Evolutionary conservation across 2,113 vertebrate genomes (phyloP).

Genomic region (Nyctibius bracteatus): DNA sequence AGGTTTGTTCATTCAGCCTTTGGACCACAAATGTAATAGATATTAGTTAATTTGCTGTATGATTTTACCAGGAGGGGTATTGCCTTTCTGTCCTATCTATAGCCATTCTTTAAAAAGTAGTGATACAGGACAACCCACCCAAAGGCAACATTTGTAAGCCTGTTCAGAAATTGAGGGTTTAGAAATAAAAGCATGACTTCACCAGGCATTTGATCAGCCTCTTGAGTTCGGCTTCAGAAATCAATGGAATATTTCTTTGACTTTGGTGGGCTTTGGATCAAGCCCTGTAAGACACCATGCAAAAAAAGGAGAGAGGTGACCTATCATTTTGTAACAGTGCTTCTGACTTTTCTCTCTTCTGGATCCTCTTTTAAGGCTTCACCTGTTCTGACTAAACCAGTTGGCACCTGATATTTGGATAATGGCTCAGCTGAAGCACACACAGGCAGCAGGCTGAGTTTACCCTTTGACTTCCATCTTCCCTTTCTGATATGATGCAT

Average conservation of each 20-base stretch:
- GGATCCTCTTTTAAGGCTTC: background rate
- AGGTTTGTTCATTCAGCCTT: background rate
- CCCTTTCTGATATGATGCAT: background rate
- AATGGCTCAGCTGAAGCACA: background rate
- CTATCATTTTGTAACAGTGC: background rate
- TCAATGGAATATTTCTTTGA: background rate
- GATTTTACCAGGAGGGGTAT: background rate
- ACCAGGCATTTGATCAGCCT: background rate
- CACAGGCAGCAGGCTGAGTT: background rate
- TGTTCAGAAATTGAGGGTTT: background rate
- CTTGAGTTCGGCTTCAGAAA: background rate
- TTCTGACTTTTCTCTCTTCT: background rate
- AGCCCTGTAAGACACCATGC: background rate
- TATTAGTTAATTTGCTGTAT: background rate
- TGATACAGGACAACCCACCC: background rate
- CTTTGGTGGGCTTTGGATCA: background rate
- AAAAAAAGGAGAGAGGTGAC: background rate
- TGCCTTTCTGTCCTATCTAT: background rate
- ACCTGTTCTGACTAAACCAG: background rate
- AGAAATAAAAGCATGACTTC: background rate
- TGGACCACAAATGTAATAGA: background rate
- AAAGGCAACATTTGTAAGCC: background rate
- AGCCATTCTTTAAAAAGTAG: background rate
- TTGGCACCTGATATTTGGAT: background rate
- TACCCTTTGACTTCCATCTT: background rate